A percentile compares a stretch with the other conserved stretches of the same genome.
phyloP scores from a whole-genome alignment of 2,888 invertebrate genomes.

The Scaptomyza polygonia region DNA sequence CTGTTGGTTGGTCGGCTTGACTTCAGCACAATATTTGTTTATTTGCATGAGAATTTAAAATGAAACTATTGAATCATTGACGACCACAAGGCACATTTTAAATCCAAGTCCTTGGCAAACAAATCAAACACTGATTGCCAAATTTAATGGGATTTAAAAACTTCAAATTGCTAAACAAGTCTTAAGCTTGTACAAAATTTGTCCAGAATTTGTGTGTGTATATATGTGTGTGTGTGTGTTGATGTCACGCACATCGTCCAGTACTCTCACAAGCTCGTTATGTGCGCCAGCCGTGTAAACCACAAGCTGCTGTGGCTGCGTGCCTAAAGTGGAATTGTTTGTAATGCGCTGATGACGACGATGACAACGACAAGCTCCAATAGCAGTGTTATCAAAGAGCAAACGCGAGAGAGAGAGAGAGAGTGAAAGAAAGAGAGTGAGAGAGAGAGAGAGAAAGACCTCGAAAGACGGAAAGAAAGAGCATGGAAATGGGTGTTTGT shows the following conservation, averaged over 20 bases:
- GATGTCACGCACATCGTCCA: conserved; percentile 30
- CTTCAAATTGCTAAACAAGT: conserved; percentile 72
- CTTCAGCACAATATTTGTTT: conserved; percentile 51
- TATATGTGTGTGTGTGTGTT: conserved; percentile 2
- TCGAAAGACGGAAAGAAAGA: neutral
- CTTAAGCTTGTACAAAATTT: conserved; percentile 38
- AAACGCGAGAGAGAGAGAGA: neutral
- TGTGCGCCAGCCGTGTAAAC: conserved; percentile 47
- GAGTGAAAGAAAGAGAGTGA: neutral
- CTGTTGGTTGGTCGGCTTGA: conserved; percentile 1
- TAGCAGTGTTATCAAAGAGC: conserved; percentile 8
- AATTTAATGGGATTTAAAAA: conserved; percentile 75
- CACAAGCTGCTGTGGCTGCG: conserved; percentile 72
- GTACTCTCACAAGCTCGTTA: conserved; percentile 27
- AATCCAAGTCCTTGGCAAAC: conserved; percentile 47
- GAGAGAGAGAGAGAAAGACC: neutral
- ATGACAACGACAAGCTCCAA: conserved; percentile 33
- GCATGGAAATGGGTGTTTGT: conserved; percentile 3
- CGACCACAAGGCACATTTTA: conserved; percentile 4
- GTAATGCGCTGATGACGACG: conserved; percentile 70
- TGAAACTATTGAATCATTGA: conserved; percentile 68
- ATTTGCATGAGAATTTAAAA: conserved; percentile 58
- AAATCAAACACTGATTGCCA: conserved; percentile 74
- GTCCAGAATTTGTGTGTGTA: conserved; percentile 22
- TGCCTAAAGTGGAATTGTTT: conserved; percentile 76